Percentiles rank a stretch among this genome's conserved stretches.
phyloP scores from a whole-genome alignment of 2,113 vertebrate species.

The Festucalex cinctus region DNA sequence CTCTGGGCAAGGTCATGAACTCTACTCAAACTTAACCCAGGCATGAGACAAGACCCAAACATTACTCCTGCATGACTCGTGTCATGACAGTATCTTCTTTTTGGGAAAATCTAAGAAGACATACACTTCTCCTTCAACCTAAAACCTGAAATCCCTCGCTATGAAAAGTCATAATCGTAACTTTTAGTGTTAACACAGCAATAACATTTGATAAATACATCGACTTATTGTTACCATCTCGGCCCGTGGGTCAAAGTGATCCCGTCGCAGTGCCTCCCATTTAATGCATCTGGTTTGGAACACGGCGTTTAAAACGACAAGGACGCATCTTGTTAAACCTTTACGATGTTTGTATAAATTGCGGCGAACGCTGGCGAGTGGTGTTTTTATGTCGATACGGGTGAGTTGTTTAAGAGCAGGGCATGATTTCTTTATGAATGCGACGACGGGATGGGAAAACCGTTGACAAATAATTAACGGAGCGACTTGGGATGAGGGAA shows the following conservation, averaged over 20 bases:
- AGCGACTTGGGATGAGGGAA: background rate
- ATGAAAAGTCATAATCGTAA: too few species aligned
- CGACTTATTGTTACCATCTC: background rate
- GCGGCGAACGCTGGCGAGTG: background rate
- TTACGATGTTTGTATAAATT: background rate
- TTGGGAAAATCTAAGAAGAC: too few species aligned
- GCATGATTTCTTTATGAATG: background rate
- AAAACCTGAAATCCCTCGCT: too few species aligned
- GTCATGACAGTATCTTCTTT: too few species aligned
- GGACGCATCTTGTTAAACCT: background rate
- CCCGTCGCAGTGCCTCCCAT: background rate
- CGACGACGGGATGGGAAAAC: conserved; percentile 11
- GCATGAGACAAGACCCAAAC: too few species aligned
- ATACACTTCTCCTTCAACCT: too few species aligned
- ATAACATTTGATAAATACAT: too few species aligned
- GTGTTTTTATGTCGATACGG: background rate
- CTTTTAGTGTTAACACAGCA: too few species aligned
- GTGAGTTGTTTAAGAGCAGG: background rate
- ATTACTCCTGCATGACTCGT: too few species aligned
- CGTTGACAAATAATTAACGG: conserved; percentile 36
- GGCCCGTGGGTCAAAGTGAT: background rate
- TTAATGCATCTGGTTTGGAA: background rate
- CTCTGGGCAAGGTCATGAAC: too few species aligned
- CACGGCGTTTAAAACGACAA: background rate
- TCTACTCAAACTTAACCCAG: too few species aligned